Conservation (phyloP, 2,888 invertebrate genomes). For the Pseudococcus jackbeardsleyi region DNA sequence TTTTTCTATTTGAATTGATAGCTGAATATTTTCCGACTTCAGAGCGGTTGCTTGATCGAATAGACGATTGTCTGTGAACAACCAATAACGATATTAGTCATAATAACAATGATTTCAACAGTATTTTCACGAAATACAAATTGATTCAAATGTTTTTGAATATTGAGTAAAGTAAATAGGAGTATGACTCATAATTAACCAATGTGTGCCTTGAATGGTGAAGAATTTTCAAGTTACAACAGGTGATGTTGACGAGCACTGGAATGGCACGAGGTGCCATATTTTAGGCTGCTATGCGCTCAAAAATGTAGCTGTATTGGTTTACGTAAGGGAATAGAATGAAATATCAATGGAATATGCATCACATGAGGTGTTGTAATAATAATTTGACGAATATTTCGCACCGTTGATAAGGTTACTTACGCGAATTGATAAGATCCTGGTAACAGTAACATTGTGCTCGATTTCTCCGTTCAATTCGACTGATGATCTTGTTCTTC, state of each 20-base stretch:
- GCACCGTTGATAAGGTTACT: constrained; percentile 70
- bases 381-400: background rate
- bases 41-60: constrained; percentile 87
- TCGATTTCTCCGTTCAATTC: constrained; percentile 82
- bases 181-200: background rate
- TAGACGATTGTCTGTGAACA: constrained; percentile 83
- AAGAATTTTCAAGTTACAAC: background rate
- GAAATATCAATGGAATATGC: background rate
- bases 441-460: constrained; percentile 78
- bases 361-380: background rate
- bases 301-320: background rate
- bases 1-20: constrained; percentile 88
- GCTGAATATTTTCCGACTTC: constrained; percentile 85
- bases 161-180: background rate
- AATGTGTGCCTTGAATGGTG: background rate
- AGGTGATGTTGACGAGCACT: background rate
- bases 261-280: background rate
- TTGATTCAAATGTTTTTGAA: background rate
- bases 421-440: constrained; percentile 86
- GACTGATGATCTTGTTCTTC: constrained; percentile 80
- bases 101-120: background rate
- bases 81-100: background rate
- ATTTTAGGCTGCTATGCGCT: background rate
- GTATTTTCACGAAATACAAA: background rate
- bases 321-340: no score